A percentile compares a stretch with the other conserved stretches of the same genome.
Evolutionary conservation across 1,140 invertebrate species (phyloP).

Genomic region (Microplitis mediator): DNA sequence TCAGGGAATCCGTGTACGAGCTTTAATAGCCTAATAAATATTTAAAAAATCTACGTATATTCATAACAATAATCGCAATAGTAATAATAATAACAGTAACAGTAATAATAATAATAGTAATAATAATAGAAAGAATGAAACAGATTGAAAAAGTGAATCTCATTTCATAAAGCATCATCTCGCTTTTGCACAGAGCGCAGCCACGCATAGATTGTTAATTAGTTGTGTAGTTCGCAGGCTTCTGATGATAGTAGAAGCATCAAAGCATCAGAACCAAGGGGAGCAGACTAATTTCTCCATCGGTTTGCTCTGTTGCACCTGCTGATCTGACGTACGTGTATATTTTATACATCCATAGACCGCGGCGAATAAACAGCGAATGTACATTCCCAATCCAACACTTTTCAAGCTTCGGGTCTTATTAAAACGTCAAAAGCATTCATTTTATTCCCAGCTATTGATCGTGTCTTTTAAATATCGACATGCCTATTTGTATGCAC

Average conservation of each 20-base stretch:
- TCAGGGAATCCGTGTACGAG: too few species aligned
- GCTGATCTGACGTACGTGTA: not conserved
- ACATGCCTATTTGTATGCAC: too few species aligned
- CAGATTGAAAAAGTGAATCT: not conserved
- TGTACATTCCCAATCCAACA: conserved; percentile 2
- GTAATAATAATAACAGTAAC: too few species aligned
- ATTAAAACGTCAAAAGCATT: too few species aligned
- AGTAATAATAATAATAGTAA: too few species aligned
- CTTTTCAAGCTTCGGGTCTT: not conserved
- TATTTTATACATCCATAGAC: not conserved
- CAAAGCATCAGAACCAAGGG: not conserved
- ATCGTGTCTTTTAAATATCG: too few species aligned
- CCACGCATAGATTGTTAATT: conserved; percentile 3
- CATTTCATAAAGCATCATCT: not conserved
- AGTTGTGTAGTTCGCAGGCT: not conserved
- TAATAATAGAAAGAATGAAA: too few species aligned
- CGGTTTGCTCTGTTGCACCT: conserved; percentile 9
- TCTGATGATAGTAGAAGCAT: not conserved
- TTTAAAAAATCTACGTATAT: too few species aligned
- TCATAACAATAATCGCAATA: too few species aligned
- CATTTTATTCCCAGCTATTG: too few species aligned
- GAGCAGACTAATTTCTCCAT: conserved; percentile 20
- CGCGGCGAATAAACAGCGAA: not conserved
- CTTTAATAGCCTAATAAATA: too few species aligned
- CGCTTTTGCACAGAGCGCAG: not conserved